phyloP scores from a whole-genome alignment of 2,113 vertebrate species.

The Ellobius talpinus region DNA sequence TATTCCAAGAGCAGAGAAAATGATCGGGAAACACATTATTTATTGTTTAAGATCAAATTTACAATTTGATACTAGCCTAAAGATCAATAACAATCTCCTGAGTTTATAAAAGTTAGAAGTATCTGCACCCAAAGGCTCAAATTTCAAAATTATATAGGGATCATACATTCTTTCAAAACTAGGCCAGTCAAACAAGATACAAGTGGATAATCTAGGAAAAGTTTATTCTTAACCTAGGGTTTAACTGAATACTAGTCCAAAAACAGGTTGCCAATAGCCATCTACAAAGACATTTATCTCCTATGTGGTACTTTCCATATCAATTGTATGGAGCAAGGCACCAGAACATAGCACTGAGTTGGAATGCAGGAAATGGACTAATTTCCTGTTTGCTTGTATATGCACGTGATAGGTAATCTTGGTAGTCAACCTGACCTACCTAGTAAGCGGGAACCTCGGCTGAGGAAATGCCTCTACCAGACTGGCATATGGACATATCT shows the following conservation, averaged over 20 bases:
- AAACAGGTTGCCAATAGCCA: background rate
- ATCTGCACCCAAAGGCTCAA: background rate
- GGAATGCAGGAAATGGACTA: background rate
- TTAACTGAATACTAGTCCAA: background rate
- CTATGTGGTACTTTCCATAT: background rate
- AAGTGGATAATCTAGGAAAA: background rate
- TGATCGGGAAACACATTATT: conserved; percentile 52
- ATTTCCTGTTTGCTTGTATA: background rate
- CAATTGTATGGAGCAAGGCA: background rate
- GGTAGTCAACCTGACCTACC: background rate
- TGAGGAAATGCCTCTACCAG: background rate
- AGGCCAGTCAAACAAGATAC: background rate
- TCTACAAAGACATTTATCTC: background rate
- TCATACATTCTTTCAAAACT: background rate
- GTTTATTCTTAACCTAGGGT: background rate
- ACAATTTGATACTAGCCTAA: conserved; percentile 33
- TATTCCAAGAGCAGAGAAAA: background rate
- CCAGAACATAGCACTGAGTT: background rate
- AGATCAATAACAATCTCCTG: conserved; percentile 20
- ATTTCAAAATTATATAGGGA: background rate
- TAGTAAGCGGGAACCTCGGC: background rate
- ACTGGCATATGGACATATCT: background rate
- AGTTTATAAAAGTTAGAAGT: background rate
- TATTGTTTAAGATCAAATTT: background rate
- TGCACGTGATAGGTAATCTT: background rate